Evolutionary conservation across 2,113 vertebrate genomes (phyloP).

Genomic region (Platysternon megacephalum): DNA sequence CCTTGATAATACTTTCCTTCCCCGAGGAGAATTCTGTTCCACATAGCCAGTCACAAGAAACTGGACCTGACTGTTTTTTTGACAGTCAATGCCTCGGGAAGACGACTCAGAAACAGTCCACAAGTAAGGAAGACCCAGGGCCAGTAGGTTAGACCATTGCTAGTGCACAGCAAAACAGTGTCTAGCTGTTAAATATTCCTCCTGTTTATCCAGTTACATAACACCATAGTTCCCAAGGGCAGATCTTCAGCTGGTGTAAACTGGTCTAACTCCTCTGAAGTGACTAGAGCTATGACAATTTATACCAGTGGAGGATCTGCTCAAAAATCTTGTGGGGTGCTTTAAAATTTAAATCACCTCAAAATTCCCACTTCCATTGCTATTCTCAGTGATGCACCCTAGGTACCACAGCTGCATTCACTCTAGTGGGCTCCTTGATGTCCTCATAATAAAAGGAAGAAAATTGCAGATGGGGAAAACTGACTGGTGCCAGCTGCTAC

Average conservation of each 20-base stretch:
- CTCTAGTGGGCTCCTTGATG: not conserved
- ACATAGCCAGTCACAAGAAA: conserved; percentile 64
- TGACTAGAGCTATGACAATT: not conserved
- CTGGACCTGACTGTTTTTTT: conserved; percentile 38
- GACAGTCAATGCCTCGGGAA: conserved; percentile 62
- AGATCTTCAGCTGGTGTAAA: not conserved
- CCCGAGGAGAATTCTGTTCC: conserved; percentile 44
- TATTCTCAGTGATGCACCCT: not conserved
- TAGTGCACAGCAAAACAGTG: not conserved
- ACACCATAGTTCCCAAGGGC: not conserved
- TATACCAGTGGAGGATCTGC: not conserved
- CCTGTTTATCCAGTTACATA: not conserved
- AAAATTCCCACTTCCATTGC: not conserved
- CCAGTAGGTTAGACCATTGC: not conserved
- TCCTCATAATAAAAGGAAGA: not conserved
- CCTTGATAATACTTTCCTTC: not conserved
- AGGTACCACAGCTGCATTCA: not conserved
- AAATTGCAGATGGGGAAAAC: not conserved
- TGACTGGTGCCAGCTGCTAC: not conserved
- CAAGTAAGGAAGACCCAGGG: not conserved
- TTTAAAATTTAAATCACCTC: not conserved
- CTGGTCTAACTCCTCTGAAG: not conserved
- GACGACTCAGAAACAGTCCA: conserved; percentile 34
- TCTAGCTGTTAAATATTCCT: not conserved
- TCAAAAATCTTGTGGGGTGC: not conserved